Base-by-base conservation (phyloP, 1,140 invertebrate species). In the Meteorus sp. region DNA sequence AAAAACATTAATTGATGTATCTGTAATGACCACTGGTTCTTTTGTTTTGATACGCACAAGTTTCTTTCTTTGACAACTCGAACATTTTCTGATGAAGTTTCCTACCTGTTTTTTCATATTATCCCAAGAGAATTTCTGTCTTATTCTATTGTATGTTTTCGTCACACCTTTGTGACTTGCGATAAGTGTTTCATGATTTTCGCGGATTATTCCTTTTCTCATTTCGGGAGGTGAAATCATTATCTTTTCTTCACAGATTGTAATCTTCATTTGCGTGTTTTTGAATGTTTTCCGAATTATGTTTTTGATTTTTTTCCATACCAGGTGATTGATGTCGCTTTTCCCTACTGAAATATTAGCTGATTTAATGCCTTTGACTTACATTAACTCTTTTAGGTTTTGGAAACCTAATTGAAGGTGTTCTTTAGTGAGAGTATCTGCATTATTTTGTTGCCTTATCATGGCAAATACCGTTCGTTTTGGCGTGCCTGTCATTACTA, bases 1-100 rank as follows among this genome's bases (percentile, higher is more conserved):
- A 20, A 44, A 73, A 62, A 51, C 43, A 60, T 60, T 59, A 51
- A 37, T 66, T 62, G 58, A 43, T n/a, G 58, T 60, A 4, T 60
- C 58, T 0, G 58, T 53, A 5, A 59, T 44, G 0, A 52, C 22
- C 19, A 52, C n/a, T 5, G 50, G 57, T 11, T 59, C 22, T n/a
- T 9, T 19, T 0, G 39, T 52, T 52, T 59, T 59, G 11, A 52
- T 33, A 3, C 57, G 13, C 3, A 33, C 19, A 0, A 60, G 4
- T 27, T 54, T 54, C 29, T 54, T 9, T 43, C 11, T 11, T 25
- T 54, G 37, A 2, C 37, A 54, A 25, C 56, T 58, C 1, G 13
- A 11, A 13, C 45, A 58, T 5, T 9, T 31, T 43, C 23, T 51
- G 0, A 58, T 27, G 8, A 8, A 50, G 0, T 58, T 35, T 0